Base-by-base conservation (phyloP, 2,113 vertebrate genomes). In the Bos taurus region DNA sequence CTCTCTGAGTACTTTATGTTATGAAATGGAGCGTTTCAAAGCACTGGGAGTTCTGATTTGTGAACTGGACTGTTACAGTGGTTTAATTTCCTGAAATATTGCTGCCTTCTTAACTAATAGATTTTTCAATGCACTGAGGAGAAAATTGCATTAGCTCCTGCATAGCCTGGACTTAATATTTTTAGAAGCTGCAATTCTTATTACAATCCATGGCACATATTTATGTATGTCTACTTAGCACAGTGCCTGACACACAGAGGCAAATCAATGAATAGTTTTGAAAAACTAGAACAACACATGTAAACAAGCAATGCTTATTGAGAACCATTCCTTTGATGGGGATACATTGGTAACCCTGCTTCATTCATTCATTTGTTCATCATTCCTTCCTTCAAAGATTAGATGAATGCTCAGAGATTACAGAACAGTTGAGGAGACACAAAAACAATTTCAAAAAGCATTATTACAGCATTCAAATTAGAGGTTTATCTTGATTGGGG, bases 11-110 rank as follows among this genome's bases (percentile, higher is more conserved):
- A 90, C 67, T 94, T 90, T 19, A 56, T 12, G 57, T 62, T 48
- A 67, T 25, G 91, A 97, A 95, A 71, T 12, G 46, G 84, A 98
- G 95, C 83, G 40, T 94, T 74, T 82, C 89, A 50, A n/a, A 91
- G 78, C 84, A 60, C 84, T 50, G 30, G 83, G 97, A 96, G 93
- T 91, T 97, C 92, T 95, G 95, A 95, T 84, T 94, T 92, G 78
- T 94, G 96, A 97, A 97, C 95, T 89, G 82, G 94, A 7, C 83
- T 97, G 95, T 81, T 94, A 91, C 30, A 96, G 93, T 56, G 88
- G 91, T 95, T 97, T 97, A 97, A 97, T 97, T 98, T 97, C 97
- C 93, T 96, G 62, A 97, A 98, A 97, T 88, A 96, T 89, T 97
- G 91, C 16, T 57, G 59, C 94, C 84, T 98, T 67, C 82, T 23